Evolutionary conservation across 2,797 vertebrate species (phyloP), one percentile per base, ranked within the genome.

Genomic region (Discoglossus pictus): DNA sequence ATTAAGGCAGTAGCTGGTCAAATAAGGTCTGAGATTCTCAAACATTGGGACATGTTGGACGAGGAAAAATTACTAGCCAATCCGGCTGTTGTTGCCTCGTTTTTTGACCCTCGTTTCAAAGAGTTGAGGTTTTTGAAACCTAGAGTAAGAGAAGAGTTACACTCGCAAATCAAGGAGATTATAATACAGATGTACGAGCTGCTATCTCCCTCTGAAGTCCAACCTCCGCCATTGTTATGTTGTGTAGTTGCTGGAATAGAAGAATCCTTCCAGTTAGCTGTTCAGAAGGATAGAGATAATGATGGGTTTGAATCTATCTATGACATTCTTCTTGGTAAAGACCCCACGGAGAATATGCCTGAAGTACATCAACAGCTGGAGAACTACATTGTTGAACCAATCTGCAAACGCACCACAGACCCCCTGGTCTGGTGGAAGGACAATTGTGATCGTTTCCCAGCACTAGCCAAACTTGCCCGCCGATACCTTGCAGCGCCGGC

Each of bases 71-170:
- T 79, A 31, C 63, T 86, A 18, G 79, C 76, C 17, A 84, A 67
- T n/a, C 75, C 85, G 0, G 72, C 81, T 0, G 79, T 83, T 0
- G 48, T 86, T 1, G 85, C 85, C 0, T 84, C 87, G 0, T 89
- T 89, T 20, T n/a, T 89, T 36, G 87, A 89, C 42, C 87, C 87
- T 0, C 82, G 87, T 2, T 88, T 87, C 65, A 88, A 89, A 68
- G 87, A 89, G 62, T 61, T 89, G 68, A 68, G 85, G 24, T 88
- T 88, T 25, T 79, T 89, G 1, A 85, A 73, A 58, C 83, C 85
- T 1, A 52, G 68, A 6, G 71, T 79, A 1, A 73, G 87, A 0
- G 81, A 73, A 2, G 74, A 82, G 21, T 68, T 89, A 4, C 85
- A 87, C 24, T 52, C 53, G 23, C 72, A 72, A 4, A 76, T 88